Conservation (phyloP, 2,113 vertebrate species). For the Gobius niger region DNA sequence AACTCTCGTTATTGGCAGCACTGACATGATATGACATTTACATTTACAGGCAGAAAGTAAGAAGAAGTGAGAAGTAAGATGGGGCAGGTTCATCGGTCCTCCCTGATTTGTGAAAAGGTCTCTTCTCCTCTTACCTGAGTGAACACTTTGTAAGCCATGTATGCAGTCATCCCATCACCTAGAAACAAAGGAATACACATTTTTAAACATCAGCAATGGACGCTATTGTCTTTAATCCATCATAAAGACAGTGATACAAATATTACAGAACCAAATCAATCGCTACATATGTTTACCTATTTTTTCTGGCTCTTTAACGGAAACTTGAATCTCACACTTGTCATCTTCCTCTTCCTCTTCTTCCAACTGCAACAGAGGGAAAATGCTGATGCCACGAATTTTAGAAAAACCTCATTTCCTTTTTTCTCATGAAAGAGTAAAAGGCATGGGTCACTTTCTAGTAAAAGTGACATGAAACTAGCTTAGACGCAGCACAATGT, state of each 20-base stretch:
- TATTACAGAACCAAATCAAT: too few species aligned
- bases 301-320: slow-evolving; percentile 95
- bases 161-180: slow-evolving; percentile 98
- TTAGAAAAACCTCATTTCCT: background rate
- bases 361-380: slow-evolving; percentile 68
- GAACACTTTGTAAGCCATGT: slow-evolving; percentile 94
- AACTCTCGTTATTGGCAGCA: too few species aligned
- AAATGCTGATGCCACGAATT: background rate
- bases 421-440: background rate
- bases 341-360: slow-evolving; percentile 91
- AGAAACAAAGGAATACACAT: background rate
- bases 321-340: slow-evolving; percentile 87
- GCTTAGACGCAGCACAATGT: background rate
- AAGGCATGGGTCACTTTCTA: background rate
- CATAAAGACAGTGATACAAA: background rate
- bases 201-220: background rate
- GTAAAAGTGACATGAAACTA: background rate
- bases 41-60: too few species aligned
- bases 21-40: too few species aligned
- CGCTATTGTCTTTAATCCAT: background rate
- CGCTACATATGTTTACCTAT: slow-evolving; percentile 79
- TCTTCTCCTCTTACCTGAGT: slow-evolving; percentile 83
- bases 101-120: too few species aligned
- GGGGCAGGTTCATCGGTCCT: too few species aligned
- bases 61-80: too few species aligned